Base-by-base conservation (phyloP, 2,888 invertebrate genomes). In the Dorcus hopei region DNA sequence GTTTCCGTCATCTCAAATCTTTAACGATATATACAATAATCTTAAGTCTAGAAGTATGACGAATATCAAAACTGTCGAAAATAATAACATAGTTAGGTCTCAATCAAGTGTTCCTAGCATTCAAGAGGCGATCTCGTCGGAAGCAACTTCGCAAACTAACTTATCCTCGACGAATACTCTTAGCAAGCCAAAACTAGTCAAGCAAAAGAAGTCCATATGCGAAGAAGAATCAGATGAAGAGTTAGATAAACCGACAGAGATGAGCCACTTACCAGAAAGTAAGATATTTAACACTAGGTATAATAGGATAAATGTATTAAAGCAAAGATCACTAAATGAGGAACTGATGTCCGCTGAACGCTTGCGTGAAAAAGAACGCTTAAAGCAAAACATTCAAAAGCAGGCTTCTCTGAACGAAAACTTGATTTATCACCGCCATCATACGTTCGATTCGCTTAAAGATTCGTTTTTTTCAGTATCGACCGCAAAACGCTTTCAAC, bases 381-480 rank as follows among this genome's bases (percentile, higher is more conserved):
- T 94, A 16, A 83, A 91, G 58, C 88, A 88, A 71, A 90, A 93
- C 72, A 93, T 93, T 65, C 92, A 91, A 74, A 94, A 94, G 74
- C 94, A 94, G 78, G 91, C 92, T 23, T 93, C 93, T 5, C 79
- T 94, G 9, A 93, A 94, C 73, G 94, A 94, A 75, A 92, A 94
- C 60, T 86, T 93, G 60, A 86, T 94, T 56, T 92, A 86, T 58
- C 77, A 84, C 72, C 54, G 64, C 23, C 81, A 85, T 58, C 83
- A 85, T 52, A 85, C 87, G 9, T 81, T 89, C 58, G 89, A 89
- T 70, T 84, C 87, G 3, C 81, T 91, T 65, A 85, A 86, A 49
- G 90, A 91, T 69, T 87, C 88, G 3, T 83, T 90, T 72, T 87
- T 90, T 71, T 88, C 88, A 23, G 87, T 86, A 9, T 87, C 87